Percentiles rank a stretch among this genome's conserved stretches.
Evolutionary conservation across 2,797 vertebrate genomes (phyloP).

Genomic region (Heteromormyrus szaboi): DNA sequence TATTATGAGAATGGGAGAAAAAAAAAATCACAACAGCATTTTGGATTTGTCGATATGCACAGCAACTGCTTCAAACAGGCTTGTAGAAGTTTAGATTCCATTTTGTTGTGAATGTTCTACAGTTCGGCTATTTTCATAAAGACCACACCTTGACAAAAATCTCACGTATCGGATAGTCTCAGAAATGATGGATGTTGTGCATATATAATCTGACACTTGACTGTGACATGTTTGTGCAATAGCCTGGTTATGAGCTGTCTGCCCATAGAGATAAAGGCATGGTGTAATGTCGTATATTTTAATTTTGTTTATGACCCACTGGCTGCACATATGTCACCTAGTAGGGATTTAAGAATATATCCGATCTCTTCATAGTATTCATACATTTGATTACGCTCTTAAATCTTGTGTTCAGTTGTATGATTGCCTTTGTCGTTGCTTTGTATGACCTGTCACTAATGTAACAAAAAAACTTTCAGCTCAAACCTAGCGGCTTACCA

Average conservation of each 20-base stretch:
- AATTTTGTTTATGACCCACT: neutral
- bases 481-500: neutral
- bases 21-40: conserved; percentile 29
- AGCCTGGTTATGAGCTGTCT: neutral
- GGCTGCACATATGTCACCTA: neutral
- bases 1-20: conserved; percentile 46
- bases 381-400: neutral
- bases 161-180: neutral
- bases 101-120: neutral
- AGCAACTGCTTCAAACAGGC: neutral
- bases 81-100: neutral
- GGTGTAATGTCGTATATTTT: neutral
- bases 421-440: neutral
- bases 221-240: neutral
- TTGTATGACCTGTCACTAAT: neutral
- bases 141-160: neutral
- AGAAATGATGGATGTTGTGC: neutral
- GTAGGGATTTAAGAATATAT: neutral
- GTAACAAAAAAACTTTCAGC: neutral
- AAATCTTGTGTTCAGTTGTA: neutral
- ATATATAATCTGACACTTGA: neutral
- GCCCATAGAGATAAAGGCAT: neutral
- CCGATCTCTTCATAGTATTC: neutral
- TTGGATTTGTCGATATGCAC: conserved; percentile 18
- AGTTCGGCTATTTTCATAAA: neutral